Percentiles rank a stretch among this genome's conserved stretches.
phyloP scores from a whole-genome alignment of 2,113 vertebrate genomes.

The Semnornis frantzii region DNA sequence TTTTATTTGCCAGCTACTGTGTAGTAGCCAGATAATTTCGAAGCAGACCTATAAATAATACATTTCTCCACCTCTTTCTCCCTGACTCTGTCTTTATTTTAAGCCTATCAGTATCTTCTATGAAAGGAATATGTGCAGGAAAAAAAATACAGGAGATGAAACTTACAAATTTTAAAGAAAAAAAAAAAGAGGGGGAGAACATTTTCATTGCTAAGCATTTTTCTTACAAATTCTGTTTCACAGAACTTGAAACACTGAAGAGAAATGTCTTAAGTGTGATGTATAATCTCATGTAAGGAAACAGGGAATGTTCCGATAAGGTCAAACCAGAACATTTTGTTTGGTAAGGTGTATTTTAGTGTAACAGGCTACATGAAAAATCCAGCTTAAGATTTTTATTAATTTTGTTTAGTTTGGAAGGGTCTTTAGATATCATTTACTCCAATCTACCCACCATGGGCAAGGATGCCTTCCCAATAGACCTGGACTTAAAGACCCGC shows the following conservation, averaged over 20 bases:
- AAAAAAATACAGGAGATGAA: background rate
- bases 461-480: too few species aligned
- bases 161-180: background rate
- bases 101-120: background rate
- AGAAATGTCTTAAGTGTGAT: background rate
- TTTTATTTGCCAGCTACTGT: slow-evolving; percentile 24
- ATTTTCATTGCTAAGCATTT: background rate
- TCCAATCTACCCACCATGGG: too few species aligned
- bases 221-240: background rate
- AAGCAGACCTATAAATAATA: slow-evolving; percentile 6
- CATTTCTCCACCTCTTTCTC: background rate
- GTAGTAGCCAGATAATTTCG: slow-evolving; percentile 6
- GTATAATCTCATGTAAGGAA: background rate
- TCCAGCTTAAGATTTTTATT: background rate
- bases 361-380: background rate
- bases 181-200: background rate
- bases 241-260: background rate
- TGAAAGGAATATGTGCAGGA: background rate
- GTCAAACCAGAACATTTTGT: background rate
- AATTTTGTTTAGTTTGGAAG: too few species aligned
- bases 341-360: background rate
- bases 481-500: too few species aligned
- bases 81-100: background rate
- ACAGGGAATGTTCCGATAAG: background rate
- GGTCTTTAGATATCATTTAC: too few species aligned